Base-by-base conservation (phyloP, 1,140 invertebrate species). In the Ceratosolen solmsi region DNA sequence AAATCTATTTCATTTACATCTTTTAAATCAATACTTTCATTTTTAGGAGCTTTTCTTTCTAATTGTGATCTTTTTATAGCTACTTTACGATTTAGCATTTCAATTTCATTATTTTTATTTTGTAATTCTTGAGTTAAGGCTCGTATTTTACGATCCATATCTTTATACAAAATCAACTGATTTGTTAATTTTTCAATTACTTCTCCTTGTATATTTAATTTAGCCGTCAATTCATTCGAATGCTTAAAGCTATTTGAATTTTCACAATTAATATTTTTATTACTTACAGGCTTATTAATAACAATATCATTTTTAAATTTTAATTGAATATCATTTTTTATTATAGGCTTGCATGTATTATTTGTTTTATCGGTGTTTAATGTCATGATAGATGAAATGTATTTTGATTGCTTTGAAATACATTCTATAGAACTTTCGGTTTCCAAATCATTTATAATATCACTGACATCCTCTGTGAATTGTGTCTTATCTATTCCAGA, bases 371-470 rank as follows among this genome's bases (percentile, higher is more conserved):
- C 77, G 56, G 82, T 80, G 70, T 82, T 72, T 9, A 86, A 54
- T 0, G 72, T 84, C 76, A 88, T 86, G 3, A 89, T 72, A 38
- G 87, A 88, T 9, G 88, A 87, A 41, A 90, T 63, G 20, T 85
- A 79, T 38, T 33, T 73, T 17, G 36, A 51, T 25, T 82, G 79
- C 60, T 84, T 54, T 54, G 75, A 73, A 60, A 38, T 33, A 51
- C 51, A 85, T 79, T 87, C 83, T 27, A 73, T 15, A 13, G 75
- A 41, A 36, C 51, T 56, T 77, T 83, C 81, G 15, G 72, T 65
- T 73, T 86, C 83, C 9, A 90, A 83, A 79, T 87, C 87, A 76
- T 89, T 71, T 20, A 89, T 87, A 38, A 91, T 89, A 27, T 90
- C 87, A 41, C 68, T 84, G 2, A 90, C 83, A 84, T 89, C 86